A percentile compares a stretch with the other conserved stretches of the same genome.
These are phyloP conservation scores for Darevskia nairensis DNA, from an alignment of 2,797 vertebrate genomes.

Conservation along the genomic window DNA sequence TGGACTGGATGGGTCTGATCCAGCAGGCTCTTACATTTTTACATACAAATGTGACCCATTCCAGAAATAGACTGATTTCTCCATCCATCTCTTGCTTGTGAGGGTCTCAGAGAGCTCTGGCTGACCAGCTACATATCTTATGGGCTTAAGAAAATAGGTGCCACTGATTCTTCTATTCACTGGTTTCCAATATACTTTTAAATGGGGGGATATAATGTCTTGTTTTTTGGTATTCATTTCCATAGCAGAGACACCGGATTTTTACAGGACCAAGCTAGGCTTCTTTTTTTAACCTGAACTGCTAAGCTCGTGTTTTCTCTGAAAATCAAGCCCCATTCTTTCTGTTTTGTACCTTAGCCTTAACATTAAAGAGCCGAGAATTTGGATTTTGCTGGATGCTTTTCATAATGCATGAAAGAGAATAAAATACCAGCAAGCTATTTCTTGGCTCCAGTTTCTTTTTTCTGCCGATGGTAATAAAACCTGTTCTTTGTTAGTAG, in stretches of 20 bases:
- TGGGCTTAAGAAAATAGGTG: neutral
- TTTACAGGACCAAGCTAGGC: neutral
- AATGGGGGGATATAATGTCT: neutral
- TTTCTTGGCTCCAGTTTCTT: neutral
- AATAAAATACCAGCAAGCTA: neutral
- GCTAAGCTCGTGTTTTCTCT: conserved; percentile 1
- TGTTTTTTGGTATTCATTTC: conserved; percentile 38
- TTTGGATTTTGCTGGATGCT: conserved; percentile 26
- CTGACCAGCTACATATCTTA: neutral
- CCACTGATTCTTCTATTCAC: neutral
- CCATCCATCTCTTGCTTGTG: neutral
- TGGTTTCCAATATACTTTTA: neutral
- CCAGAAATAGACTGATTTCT: too few relatives aligned
- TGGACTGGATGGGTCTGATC: too few relatives aligned
- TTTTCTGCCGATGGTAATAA: neutral
- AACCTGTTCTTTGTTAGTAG: conserved; percentile 37
- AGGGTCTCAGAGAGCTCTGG: neutral
- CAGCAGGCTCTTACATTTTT: too few relatives aligned
- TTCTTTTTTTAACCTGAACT: neutral
- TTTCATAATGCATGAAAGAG: conserved; percentile 19
- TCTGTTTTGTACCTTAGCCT: conserved; percentile 19
- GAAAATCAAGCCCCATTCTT: conserved; percentile 14
- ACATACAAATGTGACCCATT: too few relatives aligned
- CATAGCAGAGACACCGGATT: neutral
- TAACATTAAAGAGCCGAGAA: conserved; percentile 1